Evolutionary conservation across 1,140 invertebrate species (phyloP).

Genomic region (Pissodes strobi): DNA sequence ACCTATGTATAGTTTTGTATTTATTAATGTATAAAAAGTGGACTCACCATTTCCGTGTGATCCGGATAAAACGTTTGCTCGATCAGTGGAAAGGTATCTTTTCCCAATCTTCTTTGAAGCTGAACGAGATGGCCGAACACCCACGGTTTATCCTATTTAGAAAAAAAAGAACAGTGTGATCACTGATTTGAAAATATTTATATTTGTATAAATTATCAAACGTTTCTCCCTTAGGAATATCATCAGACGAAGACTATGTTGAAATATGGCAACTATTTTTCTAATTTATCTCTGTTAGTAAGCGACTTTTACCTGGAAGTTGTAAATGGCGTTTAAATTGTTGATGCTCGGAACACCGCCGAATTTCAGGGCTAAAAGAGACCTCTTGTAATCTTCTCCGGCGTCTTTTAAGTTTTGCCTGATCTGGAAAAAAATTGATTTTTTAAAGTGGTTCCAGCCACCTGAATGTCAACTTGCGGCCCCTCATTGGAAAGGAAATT

Average conservation of each 20-base stretch:
- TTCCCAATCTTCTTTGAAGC: constrained; percentile 85
- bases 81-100: constrained; percentile 92
- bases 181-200: too few species aligned
- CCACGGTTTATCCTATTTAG: constrained; percentile 84
- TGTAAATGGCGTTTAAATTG: constrained; percentile 90
- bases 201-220: too few species aligned
- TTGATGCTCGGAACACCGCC: constrained; percentile 94
- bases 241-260: too few species aligned
- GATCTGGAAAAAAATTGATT: constrained; percentile 65
- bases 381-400: constrained; percentile 78
- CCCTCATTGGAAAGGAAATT: too few species aligned
- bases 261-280: too few species aligned
- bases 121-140: constrained; percentile 92
- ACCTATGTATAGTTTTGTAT: neutral
- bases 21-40: constrained; percentile 12
- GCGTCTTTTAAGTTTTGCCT: constrained; percentile 92
- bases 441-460: too few species aligned
- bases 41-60: constrained; percentile 94
- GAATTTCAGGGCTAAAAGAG: constrained; percentile 91
- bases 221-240: too few species aligned
- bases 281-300: too few species aligned
- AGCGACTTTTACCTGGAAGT: constrained; percentile 87
- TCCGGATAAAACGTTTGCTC: constrained; percentile 96
- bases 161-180: too few species aligned
- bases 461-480: too few species aligned